Base-by-base conservation (phyloP, 2,113 vertebrate genomes). In the Xerus inauris region DNA sequence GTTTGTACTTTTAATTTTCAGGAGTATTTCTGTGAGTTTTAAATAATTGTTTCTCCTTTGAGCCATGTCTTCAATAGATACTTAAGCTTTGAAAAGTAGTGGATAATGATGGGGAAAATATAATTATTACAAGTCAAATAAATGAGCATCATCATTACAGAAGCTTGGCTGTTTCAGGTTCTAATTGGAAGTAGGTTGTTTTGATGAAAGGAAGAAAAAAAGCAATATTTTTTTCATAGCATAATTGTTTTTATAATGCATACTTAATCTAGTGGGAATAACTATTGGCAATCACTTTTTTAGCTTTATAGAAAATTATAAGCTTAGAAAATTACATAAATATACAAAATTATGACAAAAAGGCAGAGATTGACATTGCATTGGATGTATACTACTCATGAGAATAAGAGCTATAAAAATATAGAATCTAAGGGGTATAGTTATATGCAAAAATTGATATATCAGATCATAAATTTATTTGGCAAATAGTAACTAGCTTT, bases 401-500 rank as follows among this genome's bases (percentile, higher is more conserved):
- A 92, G 35, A 84, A 92, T 24, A 51, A 92, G 24, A 82, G 20
- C 28, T 89, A 1, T 89, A 87, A 96, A 62, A 89, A 87, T 57
- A 16, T 40, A 92, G 65, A 73, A 59, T 92, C 54, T 87, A 91
- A 13, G 88, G 57, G 24, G 49, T 32, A 57, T 35, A 72, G 64
- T 62, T 89, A 59, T 89, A 84, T 81, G 65, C 11, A 86, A 79
- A 91, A 77, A 64, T 91, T 94, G 42, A 76, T 67, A 42, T 17
- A 87, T 51, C 51, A 91, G 49, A 72, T 93, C 54, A 77, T 59
- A 91, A 91, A 40, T 83, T 94, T 91, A 89, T 69, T 65, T 89
- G 69, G 24, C 86, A 96, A 87, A 88, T 71, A 96, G 59, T 20
- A 67, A 92, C 54, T 72, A 73, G 72, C 49, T 94, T 96, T 96